A percentile compares a stretch with the other conserved stretches of the same genome.
These are phyloP conservation scores for Menidia menidia DNA, from an alignment of 2,797 vertebrate genomes.

Conservation along the genomic window DNA sequence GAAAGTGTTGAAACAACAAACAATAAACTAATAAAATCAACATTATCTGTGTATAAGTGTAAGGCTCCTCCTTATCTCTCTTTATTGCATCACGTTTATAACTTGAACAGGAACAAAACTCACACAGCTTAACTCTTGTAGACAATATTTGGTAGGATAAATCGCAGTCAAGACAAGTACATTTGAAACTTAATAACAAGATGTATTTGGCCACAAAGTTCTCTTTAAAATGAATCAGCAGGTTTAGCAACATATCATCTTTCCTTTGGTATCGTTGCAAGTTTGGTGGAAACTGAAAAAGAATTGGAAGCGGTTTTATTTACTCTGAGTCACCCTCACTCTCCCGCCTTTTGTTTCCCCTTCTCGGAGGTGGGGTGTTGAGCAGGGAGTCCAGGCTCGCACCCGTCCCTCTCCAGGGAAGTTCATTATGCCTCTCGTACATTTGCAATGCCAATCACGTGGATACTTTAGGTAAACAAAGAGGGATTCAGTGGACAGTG, in stretches of 20 bases:
- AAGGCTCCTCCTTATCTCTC: background rate
- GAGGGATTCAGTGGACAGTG: conserved; percentile 5
- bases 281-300: conserved; percentile 34
- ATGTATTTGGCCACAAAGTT: no score
- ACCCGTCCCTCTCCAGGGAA: conserved; percentile 55
- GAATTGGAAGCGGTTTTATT: conserved; percentile 44
- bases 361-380: conserved; percentile 60
- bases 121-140: background rate
- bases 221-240: no score
- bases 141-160: background rate
- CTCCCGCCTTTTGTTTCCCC: conserved; percentile 42
- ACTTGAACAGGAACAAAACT: background rate
- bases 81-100: background rate
- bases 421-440: conserved; percentile 74
- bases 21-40: background rate
- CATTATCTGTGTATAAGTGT: background rate
- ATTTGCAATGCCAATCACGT: conserved; percentile 60
- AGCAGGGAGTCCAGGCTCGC: conserved; percentile 30
- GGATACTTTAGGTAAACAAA: conserved; percentile 47
- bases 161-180: background rate
- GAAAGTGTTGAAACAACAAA: background rate
- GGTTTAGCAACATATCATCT: no score
- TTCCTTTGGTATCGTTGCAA: background rate
- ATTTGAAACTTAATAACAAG: no score
- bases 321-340: background rate